Base-by-base conservation (phyloP, 2,888 invertebrate species). In the Zhuqinia jingwanae region DNA sequence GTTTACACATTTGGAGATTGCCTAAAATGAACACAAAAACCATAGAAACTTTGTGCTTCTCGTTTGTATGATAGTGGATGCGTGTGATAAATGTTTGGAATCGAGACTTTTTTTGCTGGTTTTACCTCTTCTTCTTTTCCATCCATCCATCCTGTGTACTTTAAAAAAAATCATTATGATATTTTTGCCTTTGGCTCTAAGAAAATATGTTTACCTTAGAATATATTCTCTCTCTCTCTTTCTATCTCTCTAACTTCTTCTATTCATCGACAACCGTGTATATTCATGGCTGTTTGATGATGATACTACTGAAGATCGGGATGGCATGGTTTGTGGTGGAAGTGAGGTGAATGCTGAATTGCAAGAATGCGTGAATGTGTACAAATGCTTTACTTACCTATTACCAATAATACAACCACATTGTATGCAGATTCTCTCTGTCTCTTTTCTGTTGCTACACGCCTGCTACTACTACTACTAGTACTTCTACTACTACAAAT, bases 391-490 rank as follows among this genome's bases (percentile, higher is more conserved):
- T 10, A 42, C 42, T 42, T 65, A 42, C 20, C 20, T 56, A 56
- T 20, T 56, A 56, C 6, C 22, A 42, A 13, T 25, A 5, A 11
- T 30, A 65, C 65, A 15, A 79, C 70, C 36, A 75, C 83, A 83
- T 76, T 84, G 84, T 77, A 77, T 84, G 83, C 81, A 82, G 81
- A 82, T 82, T 82, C 42, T 70, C 17, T 47, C 27, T 45, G 20
- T 22, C 47, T 42, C n/a, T n/a, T n/a, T n/a, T 36, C 42, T n/a
- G n/a, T n/a, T n/a, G n/a, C n/a, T n/a, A n/a, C n/a, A n/a, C n/a
- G n/a, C n/a, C n/a, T n/a, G n/a, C n/a, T n/a, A n/a, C n/a, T n/a
- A n/a, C n/a, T n/a, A n/a, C n/a, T n/a, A n/a, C n/a, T n/a, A n/a
- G n/a, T n/a, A n/a, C n/a, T n/a, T n/a, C n/a, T n/a, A n/a, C n/a